Conservation (phyloP, 1,140 invertebrate genomes). For the Drosophila persimilis region DNA sequence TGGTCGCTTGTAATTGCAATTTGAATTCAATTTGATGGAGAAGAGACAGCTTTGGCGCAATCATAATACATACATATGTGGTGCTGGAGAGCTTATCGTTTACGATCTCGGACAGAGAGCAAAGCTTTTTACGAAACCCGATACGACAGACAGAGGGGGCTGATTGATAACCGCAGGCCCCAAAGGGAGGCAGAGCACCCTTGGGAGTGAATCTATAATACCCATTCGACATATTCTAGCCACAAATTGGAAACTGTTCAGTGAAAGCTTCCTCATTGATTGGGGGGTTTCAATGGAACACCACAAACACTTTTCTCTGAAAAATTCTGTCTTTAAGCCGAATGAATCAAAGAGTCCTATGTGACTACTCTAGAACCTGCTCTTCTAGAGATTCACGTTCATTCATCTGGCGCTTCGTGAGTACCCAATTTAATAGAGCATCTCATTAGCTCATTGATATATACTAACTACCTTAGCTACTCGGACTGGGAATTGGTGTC, state of each 20-base stretch:
- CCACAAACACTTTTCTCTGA: not conserved
- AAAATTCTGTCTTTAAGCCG: not conserved
- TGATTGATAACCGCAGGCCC: conserved; percentile 33
- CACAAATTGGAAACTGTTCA: conserved; percentile 35
- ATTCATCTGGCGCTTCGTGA: not conserved
- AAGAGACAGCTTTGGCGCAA: conserved; percentile 1
- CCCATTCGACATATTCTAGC: conserved; percentile 2
- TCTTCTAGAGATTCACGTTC: conserved; percentile 32
- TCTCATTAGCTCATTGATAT: not conserved
- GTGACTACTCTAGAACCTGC: not conserved
- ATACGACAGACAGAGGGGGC: conserved; percentile 21
- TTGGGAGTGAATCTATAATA: not conserved
- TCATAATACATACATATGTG: no score
- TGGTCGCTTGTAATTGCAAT: conserved; percentile 53
- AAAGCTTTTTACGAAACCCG: conserved; percentile 35
- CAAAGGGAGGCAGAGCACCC: not conserved
- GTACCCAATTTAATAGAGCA: conserved; percentile 16
- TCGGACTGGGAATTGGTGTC: conserved; percentile 64
- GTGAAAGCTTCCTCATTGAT: conserved; percentile 22
- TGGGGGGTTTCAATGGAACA: not conserved
- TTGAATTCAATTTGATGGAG: conserved; percentile 47
- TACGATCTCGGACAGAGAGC: conserved; percentile 28
- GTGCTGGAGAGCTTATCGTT: conserved; percentile 37
- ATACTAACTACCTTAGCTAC: conserved; percentile 5
- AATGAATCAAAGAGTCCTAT: conserved; percentile 5